Conservation (phyloP, 2,113 vertebrate species). For the Terrapene triunguis region DNA sequence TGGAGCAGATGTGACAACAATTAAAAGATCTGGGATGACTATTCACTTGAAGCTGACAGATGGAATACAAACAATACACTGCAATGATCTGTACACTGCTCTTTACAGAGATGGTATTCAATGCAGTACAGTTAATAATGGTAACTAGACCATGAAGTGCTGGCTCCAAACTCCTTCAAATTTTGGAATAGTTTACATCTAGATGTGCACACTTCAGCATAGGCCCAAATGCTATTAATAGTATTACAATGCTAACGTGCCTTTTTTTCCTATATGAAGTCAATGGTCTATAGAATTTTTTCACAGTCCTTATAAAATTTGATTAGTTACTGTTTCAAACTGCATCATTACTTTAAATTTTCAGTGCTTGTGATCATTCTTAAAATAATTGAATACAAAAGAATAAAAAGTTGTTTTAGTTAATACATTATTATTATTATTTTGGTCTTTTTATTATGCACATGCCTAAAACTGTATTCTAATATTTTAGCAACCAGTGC, state of each 20-base stretch:
- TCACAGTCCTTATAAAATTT: background rate
- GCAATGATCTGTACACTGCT: background rate
- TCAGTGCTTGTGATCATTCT: background rate
- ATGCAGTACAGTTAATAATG: background rate
- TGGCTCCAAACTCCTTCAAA: background rate
- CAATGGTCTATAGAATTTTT: background rate
- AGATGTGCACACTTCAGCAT: background rate
- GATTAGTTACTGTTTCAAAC: background rate
- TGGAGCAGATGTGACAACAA: background rate
- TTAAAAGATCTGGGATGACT: background rate
- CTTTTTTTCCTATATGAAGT: background rate
- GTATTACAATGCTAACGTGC: background rate
- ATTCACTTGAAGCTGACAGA: background rate
- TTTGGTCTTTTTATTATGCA: conserved; percentile 33
- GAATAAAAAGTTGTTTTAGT: background rate
- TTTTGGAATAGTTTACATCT: background rate
- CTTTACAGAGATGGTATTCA: background rate
- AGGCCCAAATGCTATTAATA: background rate
- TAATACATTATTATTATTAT: background rate
- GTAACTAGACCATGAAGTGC: background rate
- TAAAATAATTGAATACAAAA: background rate
- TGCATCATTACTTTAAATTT: background rate
- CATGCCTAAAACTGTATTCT: conserved; percentile 38
- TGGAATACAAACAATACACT: background rate
- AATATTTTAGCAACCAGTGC: conserved; percentile 60